Conservation (phyloP, 2,888 invertebrate genomes). For the Caenorhabditis sp. region DNA sequence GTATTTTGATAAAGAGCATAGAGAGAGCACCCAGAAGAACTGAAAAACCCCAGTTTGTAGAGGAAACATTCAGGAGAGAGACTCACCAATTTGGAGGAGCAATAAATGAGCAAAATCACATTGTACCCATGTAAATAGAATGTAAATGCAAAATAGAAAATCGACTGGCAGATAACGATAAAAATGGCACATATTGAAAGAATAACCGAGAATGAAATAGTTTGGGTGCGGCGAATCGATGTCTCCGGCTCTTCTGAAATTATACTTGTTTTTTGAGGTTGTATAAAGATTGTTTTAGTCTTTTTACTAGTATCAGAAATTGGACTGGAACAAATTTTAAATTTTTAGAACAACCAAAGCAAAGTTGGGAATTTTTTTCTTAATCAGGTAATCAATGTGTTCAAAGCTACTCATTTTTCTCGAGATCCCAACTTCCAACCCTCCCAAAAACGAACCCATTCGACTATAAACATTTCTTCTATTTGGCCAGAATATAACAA, state of each 20-base stretch:
- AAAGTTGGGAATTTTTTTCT: no score
- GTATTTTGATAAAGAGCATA: constrained; percentile 44
- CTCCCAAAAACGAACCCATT: constrained; percentile 3
- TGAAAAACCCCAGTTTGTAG: constrained; percentile 11
- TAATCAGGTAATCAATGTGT: no score
- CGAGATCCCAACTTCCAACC: no score
- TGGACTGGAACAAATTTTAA: no score
- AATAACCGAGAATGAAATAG: constrained; percentile 25
- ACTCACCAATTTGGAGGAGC: constrained; percentile 41
- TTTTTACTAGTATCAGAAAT: no score
- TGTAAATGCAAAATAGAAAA: constrained; percentile 45
- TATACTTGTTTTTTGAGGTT: no score
- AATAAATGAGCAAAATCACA: constrained; percentile 44
- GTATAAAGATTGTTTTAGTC: constrained; percentile 1
- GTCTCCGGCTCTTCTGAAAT: constrained; percentile 28
- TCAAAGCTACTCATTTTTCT: no score
- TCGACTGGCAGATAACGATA: constrained; percentile 39
- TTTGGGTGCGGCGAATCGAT: neutral
- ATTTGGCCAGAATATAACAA: constrained; percentile 41
- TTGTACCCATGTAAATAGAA: constrained; percentile 54
- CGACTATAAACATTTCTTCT: neutral
- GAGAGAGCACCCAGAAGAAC: constrained; percentile 41
- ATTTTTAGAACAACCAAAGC: no score
- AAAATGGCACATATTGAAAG: constrained; percentile 44
- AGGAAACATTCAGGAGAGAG: neutral